Evolutionary conservation across 2,113 vertebrate genomes (phyloP), one percentile per base, ranked within the genome.

Genomic region (Grantiella picta): DNA sequence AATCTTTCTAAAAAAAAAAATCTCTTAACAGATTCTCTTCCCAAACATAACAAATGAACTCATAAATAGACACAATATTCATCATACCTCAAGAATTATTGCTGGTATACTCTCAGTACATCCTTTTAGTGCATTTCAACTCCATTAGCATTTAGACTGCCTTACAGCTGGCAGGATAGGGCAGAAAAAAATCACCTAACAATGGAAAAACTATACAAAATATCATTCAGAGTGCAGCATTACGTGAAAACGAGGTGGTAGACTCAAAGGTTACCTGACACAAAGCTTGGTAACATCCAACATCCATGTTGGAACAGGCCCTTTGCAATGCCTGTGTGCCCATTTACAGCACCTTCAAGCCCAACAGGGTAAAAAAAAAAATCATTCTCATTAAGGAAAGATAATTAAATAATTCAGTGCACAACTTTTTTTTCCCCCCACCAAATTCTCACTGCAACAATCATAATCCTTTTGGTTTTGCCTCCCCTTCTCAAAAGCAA

Each of bases 251-350:
- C 68, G 53, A 95, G 89, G 92, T 10, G 10, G 86, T 12, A 87
- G 68, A 69, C 53, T 81, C 76, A 79, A 54, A 89, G 50, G 40
- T 73, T 96, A 97, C 97, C 97, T 95, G 97, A 82, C 96, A 98
- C 57, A 97, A 98, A 92, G 98, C 98, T 85, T 98, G 98, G n/a
- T n/a, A n/a, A n/a, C 98, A 98, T 88, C 98, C 98, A 45, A 10
- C 11, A 98, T 85, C 98, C 97, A 10, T 96, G 68, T 15, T 82
- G 82, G 68, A 99, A 84, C 87, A 98, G 82, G 49, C 98, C 90
- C 12, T 96, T 93, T 63, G 98, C 94, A 6, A 98, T 91, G 31
- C 97, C 93, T 35, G 31, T 71, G 75, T 97, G 95, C 8, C 98
- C 97, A 9, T 95, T 86, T 78, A 97, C 96, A 71, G 98, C 97